Conservation (phyloP, 2,113 vertebrate genomes). For the Sciurus niger region DNA sequence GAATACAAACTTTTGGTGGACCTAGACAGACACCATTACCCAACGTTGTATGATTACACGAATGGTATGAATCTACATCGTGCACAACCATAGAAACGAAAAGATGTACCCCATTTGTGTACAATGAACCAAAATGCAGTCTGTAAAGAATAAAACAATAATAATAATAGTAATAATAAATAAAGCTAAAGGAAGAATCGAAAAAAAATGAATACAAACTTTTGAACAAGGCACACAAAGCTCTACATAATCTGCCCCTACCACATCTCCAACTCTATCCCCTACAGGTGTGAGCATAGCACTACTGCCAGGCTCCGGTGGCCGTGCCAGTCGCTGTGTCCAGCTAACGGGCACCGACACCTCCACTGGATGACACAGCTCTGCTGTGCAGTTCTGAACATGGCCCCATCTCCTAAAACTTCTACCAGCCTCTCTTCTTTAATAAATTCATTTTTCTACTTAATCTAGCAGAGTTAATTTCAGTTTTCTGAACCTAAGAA, state of each 20-base stretch:
- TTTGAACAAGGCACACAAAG: background rate
- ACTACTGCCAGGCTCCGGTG: background rate
- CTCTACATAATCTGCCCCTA: background rate
- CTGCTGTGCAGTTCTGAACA: background rate
- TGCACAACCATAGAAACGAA: too few species aligned
- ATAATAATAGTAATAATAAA: too few species aligned
- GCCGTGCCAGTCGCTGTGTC: background rate
- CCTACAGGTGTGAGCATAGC: background rate
- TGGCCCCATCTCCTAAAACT: background rate
- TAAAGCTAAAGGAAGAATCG: too few species aligned
- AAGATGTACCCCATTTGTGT: too few species aligned
- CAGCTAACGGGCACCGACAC: background rate
- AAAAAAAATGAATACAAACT: background rate
- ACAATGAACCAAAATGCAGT: too few species aligned
- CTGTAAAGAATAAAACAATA: too few species aligned
- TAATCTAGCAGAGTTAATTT: conserved; percentile 23
- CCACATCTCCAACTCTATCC: background rate
- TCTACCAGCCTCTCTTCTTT: background rate
- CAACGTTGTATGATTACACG: too few species aligned
- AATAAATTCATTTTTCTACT: conserved; percentile 41
- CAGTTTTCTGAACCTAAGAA: conserved; percentile 29
- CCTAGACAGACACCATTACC: too few species aligned
- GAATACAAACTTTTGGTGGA: background rate
- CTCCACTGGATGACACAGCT: background rate
- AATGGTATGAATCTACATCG: too few species aligned